Evolutionary conservation across 1,140 invertebrate genomes (phyloP).

Genomic region (Uloborus diversus): DNA sequence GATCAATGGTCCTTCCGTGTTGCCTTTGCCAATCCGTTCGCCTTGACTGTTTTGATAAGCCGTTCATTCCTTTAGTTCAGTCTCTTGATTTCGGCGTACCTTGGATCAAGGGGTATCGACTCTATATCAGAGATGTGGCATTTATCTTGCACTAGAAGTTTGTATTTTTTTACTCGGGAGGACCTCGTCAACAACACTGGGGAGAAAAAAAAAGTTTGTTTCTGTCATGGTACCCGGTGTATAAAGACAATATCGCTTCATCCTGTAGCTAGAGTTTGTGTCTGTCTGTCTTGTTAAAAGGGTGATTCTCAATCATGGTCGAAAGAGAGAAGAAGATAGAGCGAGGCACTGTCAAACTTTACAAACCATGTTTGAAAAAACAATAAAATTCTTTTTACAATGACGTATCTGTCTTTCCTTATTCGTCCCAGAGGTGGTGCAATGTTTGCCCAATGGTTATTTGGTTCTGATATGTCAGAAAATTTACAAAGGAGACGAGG

Average conservation of each 20-base stretch:
- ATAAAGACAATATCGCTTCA: slow-evolving; percentile 29
- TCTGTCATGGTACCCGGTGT: slow-evolving; percentile 47
- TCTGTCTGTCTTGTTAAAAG: slow-evolving; percentile 12
- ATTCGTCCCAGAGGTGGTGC: too few relatives aligned
- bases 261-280: slow-evolving; percentile 39
- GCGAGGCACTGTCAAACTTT: not conserved
- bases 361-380: not conserved
- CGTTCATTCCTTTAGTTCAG: not conserved
- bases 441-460: too few relatives aligned
- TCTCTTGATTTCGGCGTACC: too few relatives aligned
- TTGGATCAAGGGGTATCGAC: too few relatives aligned
- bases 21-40: not conserved
- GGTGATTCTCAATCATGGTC: not conserved
- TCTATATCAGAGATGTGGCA: not conserved
- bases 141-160: slow-evolving; percentile 48
- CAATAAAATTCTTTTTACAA: not conserved
- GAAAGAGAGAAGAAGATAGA: not conserved
- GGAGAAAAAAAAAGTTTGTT: slow-evolving; percentile 15
- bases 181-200: slow-evolving; percentile 35
- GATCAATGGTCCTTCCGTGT: not conserved
- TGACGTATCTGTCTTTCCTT: not conserved
- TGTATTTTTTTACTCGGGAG: slow-evolving; percentile 47
- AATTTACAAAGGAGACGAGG: too few relatives aligned
- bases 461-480: too few relatives aligned
- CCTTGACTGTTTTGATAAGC: not conserved